Evolutionary conservation across 1,140 invertebrate genomes (phyloP), one percentile per base, ranked within the genome.

Genomic region (Caenorhabditis elegans): DNA sequence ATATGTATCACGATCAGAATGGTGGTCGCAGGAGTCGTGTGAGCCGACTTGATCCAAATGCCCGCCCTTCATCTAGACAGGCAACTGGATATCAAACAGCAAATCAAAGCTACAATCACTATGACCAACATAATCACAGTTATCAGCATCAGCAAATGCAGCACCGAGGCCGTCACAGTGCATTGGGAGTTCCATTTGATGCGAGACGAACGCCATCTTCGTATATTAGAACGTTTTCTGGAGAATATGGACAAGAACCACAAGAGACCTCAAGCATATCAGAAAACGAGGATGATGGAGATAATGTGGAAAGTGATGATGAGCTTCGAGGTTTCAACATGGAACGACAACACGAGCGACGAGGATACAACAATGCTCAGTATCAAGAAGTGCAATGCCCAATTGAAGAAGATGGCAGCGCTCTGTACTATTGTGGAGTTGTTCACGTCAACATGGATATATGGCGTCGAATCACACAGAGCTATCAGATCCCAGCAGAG

Each of bases 341-440:
- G 60, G 17, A 70, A 24, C 60, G 17, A 15, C 19, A 34, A 15
- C 34, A 39, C 5, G 3, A 39, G 1, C 17, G 34, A n/a, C 24
- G n/a, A 39, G 22, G 10, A 8, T 24, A 24, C 22, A n/a, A 53
- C 19, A 26, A 19, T 15, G 39, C 6, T 15, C 34, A 43, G 3
- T 39, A 39, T 22, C 28, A 34, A n/a, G n/a, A n/a, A n/a, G 28
- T 13, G 5, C 17, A 8, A 43, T n/a, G 39, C 13, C n/a, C 17
- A 19, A 13, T 8, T 34, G 60, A 70, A 8, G 60, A 70, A 8
- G 55, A 60, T 0, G 55, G 55, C 22, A 17, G 34, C 3, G 26
- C 60, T 10, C 60, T 70, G 11, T 70, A 70, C n/a, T 70, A 70
- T 39, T 70, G 60, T 39, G 60, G 60, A 70, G 60, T 70, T 39